Base-by-base conservation (phyloP, 1,140 invertebrate species). In the Polypedilum pembai region DNA sequence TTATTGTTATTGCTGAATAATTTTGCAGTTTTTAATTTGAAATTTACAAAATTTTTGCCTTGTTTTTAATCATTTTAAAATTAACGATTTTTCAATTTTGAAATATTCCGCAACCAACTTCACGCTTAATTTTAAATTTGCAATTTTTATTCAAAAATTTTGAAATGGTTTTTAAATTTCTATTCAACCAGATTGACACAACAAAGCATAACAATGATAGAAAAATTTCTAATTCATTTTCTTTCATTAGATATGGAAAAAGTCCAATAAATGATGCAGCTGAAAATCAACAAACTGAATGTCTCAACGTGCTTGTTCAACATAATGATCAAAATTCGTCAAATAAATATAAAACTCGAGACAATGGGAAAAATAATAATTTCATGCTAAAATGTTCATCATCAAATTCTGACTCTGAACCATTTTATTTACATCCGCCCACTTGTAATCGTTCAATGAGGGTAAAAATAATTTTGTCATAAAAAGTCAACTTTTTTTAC, bases 191-290 rank as follows among this genome's bases (percentile, higher is more conserved):
- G 5, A 33, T 33, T 33, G 1, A 33, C 24, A 33, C 5, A 33
- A 33, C 5, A 33, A 33, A 33, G 1, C 24, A 33, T 33, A 33
- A 33, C 24, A 15, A 56, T 12, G 45, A 4, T 4, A 56, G 4
- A 1, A 56, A 12, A 56, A 15, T 56, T 56, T 15, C 1, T 45
- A 8, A 8, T 45, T 45, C 4, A 15, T n/a, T 15, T 56, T 56
- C n/a, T n/a, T n/a, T n/a, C n/a, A n/a, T 56, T 56, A 56, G 45
- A 69, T 91, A 90, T 77, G 93, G 93, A 69, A 94, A 94, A 80
- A 93, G 91, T 78, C 92, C 93, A 1, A 89, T 95, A 24, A 93
- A 95, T 79, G 92, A 94, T 81, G 94, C 93, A 0, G 92, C 92
- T 20, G 93, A 95, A 79, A 92, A 94, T 78, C 91, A 94, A 79